A percentile compares a stretch with the other conserved stretches of the same genome.
These are phyloP conservation scores for Agonopterix arenella DNA, from an alignment of 2,888 invertebrate genomes.

Conservation along the genomic window DNA sequence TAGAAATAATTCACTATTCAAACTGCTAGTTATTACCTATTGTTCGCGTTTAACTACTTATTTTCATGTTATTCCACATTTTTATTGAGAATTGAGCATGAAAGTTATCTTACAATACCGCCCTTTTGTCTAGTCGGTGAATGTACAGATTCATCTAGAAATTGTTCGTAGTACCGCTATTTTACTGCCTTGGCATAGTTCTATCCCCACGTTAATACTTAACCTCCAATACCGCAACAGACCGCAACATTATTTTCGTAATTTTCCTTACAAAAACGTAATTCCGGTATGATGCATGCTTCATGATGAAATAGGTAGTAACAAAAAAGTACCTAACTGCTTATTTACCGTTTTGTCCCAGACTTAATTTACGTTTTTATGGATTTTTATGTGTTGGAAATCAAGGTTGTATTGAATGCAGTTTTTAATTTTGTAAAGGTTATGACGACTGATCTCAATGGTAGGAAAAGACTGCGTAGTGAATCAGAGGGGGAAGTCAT, in stretches of 20 bases:
- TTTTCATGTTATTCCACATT: neutral
- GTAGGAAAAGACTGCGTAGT: slow-evolving; percentile 18
- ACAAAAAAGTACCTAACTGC: too few species aligned
- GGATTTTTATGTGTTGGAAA: too few species aligned
- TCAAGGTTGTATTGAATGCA: neutral
- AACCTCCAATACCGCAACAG: too few species aligned
- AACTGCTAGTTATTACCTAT: neutral
- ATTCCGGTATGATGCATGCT: too few species aligned
- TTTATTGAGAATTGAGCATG: neutral
- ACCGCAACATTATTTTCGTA: too few species aligned
- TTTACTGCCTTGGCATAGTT: slow-evolving; percentile 5
- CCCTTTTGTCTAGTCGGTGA: slow-evolving; percentile 5
- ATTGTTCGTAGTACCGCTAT: slow-evolving; percentile 2
- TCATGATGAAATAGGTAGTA: too few species aligned
- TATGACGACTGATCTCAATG: neutral
- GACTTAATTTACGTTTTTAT: too few species aligned
- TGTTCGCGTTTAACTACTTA: neutral
- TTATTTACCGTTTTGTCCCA: too few species aligned
- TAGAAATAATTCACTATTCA: neutral
- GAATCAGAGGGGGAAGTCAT: slow-evolving; percentile 42
- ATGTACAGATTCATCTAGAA: slow-evolving; percentile 10
- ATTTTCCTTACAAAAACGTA: too few species aligned
- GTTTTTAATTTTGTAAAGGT: slow-evolving; percentile 3
- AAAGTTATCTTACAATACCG: neutral
- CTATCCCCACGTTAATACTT: too few species aligned